Base-by-base conservation (phyloP, 2,113 vertebrate genomes). In the Anoura caudifer region DNA sequence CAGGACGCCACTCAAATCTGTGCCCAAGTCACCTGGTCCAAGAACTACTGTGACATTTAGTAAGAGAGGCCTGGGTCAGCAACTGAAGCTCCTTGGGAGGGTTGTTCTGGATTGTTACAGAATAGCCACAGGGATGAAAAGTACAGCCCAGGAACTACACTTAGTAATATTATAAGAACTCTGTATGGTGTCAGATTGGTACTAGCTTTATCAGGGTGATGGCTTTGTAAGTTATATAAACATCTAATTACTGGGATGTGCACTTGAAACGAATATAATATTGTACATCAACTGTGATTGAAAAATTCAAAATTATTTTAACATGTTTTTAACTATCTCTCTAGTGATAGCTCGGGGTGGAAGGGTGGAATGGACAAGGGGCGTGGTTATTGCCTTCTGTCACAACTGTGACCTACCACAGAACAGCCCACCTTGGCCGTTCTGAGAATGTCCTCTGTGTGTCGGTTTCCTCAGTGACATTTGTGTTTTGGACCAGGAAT, bases 401-500 rank as follows among this genome's bases (percentile, higher is more conserved):
- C 17, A 4, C n/a, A 31, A 4, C 14, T 6, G 24, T 0, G 2
- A 24, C 17, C 8, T 7, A 13, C 28, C 33, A 13, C 0, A 16
- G 28, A 10, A 77, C 61, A 31, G 16, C 13, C 15, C 45, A 43
- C 10, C 4, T 9, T 5, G 3, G n/a, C 10, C 16, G 1, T 75
- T 50, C 76, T 72, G 38, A 81, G 56, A 38, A 31, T 4, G 10
- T n/a, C 33, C 22, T n/a, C 31, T 0, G 5, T 7, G 13, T 19
- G 3, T 63, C 59, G 4, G 7, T 11, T 12, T 72, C 50, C 43
- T 77, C 8, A 2, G 17, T 56, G 1, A 14, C 24, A 1, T 33
- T 1, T 63, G 12, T 81, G 17, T 3, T 28, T 93, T 38, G 43
- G 20, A 63, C 67, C 41, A 33, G 45, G 43, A 59, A 36, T 15